Evolutionary conservation across 2,113 vertebrate genomes (phyloP), one percentile per base, ranked within the genome.

Genomic region (Empidonax alnorum): DNA sequence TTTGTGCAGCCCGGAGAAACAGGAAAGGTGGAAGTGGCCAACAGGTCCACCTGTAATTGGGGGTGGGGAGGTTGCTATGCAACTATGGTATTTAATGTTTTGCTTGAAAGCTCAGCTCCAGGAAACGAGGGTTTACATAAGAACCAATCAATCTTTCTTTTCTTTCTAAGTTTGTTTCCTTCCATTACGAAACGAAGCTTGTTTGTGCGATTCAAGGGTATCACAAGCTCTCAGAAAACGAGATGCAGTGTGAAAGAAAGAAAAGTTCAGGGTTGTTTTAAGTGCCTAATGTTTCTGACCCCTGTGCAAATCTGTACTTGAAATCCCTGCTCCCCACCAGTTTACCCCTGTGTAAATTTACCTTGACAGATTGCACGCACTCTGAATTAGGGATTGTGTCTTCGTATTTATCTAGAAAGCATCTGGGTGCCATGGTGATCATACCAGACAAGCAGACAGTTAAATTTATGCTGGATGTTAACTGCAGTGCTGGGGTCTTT

Each of bases 1-100:
- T 96, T 96, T 97, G 90, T 93, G 75, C 82, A 94, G 67, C 83
- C 82, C 80, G 39, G 91, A 91, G 93, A 94, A 94, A 94, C 89
- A 93, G 91, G 87, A 93, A 94, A 93, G 84, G 89, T 94, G 84
- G 87, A 93, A 95, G 75, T 67, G 78, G 84, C 55, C 59, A 67
- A 58, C 68, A 27, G 1, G 50, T 66, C 67, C 68, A 94, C 93
- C 95, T 96, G 90, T 80, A 47, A 39, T 27, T 27, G 55, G 75
- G 72, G 73, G 84, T 44, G 90, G 77, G 82, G 94, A 92, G 87
- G 93, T 96, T 97, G 93, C 95, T 95, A 93, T 67, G 95, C 16
- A 9, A 95, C 92, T 86, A 5, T 55, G 52, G 47, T 93, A 55
- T 95, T 91, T 95, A 82, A 71, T 94, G 82, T 94, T 95, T 90